A percentile compares a stretch with the other conserved stretches of the same genome.
Conservation (phyloP, 1,140 invertebrate species). For the Phymastichus coffea region DNA sequence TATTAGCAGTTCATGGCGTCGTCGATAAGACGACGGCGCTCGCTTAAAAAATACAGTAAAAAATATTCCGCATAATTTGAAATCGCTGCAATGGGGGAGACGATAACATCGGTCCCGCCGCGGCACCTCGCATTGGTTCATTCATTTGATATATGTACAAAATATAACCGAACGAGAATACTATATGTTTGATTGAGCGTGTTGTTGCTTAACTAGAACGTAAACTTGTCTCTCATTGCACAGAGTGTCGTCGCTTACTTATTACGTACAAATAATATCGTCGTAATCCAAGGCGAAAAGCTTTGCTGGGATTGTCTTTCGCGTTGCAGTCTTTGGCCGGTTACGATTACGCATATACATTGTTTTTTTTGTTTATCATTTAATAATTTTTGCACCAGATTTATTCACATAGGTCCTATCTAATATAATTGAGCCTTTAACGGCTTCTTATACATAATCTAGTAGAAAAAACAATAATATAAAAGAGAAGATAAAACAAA, state of each 20-base stretch:
- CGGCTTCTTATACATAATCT: too few relatives aligned
- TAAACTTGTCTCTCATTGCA: background rate
- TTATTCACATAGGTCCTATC: background rate
- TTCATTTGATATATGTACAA: background rate
- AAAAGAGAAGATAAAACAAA: background rate
- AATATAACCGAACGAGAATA: background rate
- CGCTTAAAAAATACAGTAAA: slow-evolving; percentile 1
- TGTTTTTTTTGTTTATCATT: background rate
- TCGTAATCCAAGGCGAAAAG: slow-evolving; percentile 2
- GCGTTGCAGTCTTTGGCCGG: slow-evolving; percentile 12
- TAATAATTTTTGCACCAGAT: slow-evolving; percentile 9
- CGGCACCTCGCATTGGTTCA: background rate
- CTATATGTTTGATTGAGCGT: slow-evolving; percentile 2
- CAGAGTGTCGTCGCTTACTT: background rate
- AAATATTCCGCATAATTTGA: slow-evolving; percentile 3
- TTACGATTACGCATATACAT: background rate
- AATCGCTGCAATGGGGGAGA: background rate
- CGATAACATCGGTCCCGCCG: background rate
- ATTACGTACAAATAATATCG: too few relatives aligned
- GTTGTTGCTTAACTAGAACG: slow-evolving; percentile 2
- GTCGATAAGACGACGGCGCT: background rate
- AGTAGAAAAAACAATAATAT: background rate
- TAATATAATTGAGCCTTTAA: too few relatives aligned
- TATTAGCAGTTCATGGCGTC: slow-evolving; percentile 13
- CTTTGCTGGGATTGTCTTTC: background rate